These are phyloP conservation scores for human DNA, from an alignment of 2,113 vertebrate species.

Conservation along the genomic window DNA sequence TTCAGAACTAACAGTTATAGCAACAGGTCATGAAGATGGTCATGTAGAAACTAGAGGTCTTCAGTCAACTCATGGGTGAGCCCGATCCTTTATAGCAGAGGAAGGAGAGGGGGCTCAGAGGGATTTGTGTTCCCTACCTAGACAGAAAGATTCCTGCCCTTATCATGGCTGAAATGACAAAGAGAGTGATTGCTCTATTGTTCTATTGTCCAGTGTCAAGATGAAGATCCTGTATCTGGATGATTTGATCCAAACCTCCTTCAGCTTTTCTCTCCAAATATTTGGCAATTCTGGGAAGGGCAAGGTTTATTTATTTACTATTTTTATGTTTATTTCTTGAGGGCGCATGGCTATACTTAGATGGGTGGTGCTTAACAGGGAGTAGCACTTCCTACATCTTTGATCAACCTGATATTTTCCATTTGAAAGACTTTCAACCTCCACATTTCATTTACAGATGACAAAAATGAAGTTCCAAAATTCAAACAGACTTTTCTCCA, in stretches of 20 bases:
- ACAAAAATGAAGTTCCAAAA: not conserved
- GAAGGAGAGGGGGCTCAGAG: not conserved
- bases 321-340: not conserved
- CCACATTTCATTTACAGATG: not conserved
- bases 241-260: not conserved
- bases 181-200: not conserved
- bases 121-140: not conserved
- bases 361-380: not conserved
- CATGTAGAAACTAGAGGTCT: not conserved
- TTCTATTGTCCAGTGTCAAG: not conserved
- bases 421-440: not conserved
- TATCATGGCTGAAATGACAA: not conserved
- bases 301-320: not conserved
- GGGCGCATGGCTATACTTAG: not conserved
- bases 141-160: not conserved
- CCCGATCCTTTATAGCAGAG: not conserved
- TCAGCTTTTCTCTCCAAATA: constrained; percentile 23
- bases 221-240: not conserved
- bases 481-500: not conserved
- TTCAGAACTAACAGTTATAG: not conserved
- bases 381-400: not conserved
- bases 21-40: not conserved
- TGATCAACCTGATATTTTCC: not conserved
- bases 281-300: not conserved
- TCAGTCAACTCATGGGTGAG: not conserved